Evolutionary conservation across 2,888 invertebrate species (phyloP).

Genomic region (Drosophila picticornis): DNA sequence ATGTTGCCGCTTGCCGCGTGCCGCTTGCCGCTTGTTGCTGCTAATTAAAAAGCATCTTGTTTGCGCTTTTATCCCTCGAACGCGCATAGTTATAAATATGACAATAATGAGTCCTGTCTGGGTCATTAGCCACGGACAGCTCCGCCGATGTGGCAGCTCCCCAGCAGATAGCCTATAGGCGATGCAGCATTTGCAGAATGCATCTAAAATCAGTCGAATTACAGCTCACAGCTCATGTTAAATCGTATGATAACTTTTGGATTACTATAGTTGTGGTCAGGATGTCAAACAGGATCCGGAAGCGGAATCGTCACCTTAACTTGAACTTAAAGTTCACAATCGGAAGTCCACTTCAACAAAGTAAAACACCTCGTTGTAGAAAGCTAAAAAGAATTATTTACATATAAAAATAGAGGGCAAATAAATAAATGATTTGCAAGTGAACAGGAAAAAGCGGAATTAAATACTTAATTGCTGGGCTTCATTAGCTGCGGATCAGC

Average conservation of each 20-base stretch:
- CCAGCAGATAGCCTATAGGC: too few species aligned
- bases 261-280: neutral
- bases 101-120: conserved; percentile 38
- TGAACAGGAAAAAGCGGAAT: neutral
- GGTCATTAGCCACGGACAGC: conserved; percentile 17
- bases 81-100: conserved; percentile 27
- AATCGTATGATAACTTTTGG: neutral
- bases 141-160: neutral
- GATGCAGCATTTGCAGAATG: too few species aligned
- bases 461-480: conserved; percentile 34
- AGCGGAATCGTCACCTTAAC: neutral
- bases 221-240: neutral
- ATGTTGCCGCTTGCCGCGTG: conserved; percentile 24
- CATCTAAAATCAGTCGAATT: too few species aligned
- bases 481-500: conserved; percentile 45
- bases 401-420: neutral
- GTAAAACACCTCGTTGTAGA: neutral
- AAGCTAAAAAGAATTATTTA: neutral
- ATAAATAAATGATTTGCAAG: too few species aligned
- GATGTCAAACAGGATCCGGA: neutral
- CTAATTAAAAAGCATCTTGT: conserved; percentile 72
- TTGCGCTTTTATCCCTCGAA: conserved; percentile 21
- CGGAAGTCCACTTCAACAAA: neutral
- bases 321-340: neutral
- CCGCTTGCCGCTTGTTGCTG: conserved; percentile 59